Percentiles rank a stretch among this genome's conserved stretches.
phyloP scores from a whole-genome alignment of 2,888 invertebrate species.

The Frankliniella fusca region DNA sequence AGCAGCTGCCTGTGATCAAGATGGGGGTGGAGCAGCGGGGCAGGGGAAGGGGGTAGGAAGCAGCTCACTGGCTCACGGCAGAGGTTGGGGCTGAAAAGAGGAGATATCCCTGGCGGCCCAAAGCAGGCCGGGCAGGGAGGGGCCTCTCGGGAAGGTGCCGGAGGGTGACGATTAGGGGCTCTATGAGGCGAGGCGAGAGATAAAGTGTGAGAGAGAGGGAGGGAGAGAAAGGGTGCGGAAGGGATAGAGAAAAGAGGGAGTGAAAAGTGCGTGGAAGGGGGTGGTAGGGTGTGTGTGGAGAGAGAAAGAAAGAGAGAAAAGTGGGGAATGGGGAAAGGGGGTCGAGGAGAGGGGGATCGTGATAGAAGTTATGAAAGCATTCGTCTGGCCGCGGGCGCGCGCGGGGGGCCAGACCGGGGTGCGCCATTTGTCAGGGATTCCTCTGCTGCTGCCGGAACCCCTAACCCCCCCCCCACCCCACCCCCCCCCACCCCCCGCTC shows the following conservation, averaged over 20 bases:
- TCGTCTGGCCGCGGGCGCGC: neutral
- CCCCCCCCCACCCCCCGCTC: no score
- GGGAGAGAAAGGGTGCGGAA: neutral
- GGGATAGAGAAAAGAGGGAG: neutral
- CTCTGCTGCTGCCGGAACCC: no score
- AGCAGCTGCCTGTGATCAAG: slow-evolving; percentile 11
- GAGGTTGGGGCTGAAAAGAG: no score
- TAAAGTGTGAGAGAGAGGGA: neutral
- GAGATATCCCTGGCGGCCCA: no score
- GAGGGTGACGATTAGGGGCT: neutral
- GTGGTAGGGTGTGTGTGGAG: no score
- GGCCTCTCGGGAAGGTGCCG: neutral
- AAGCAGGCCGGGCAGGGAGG: neutral
- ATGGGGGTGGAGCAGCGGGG: neutral
- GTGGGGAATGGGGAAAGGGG: neutral
- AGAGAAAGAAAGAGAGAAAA: slow-evolving; percentile 3
- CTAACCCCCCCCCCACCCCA: no score
- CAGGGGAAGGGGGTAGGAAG: neutral
- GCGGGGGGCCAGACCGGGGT: neutral
- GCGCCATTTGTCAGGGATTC: neutral
- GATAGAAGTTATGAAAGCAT: slow-evolving; percentile 19
- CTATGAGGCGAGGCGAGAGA: neutral
- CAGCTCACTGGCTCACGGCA: no score
- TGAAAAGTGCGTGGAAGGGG: no score
- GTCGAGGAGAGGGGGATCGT: neutral